A percentile compares a stretch with the other conserved stretches of the same genome.
Evolutionary conservation across 2,113 vertebrate genomes (phyloP).

Genomic region (Rutilus rutilus): DNA sequence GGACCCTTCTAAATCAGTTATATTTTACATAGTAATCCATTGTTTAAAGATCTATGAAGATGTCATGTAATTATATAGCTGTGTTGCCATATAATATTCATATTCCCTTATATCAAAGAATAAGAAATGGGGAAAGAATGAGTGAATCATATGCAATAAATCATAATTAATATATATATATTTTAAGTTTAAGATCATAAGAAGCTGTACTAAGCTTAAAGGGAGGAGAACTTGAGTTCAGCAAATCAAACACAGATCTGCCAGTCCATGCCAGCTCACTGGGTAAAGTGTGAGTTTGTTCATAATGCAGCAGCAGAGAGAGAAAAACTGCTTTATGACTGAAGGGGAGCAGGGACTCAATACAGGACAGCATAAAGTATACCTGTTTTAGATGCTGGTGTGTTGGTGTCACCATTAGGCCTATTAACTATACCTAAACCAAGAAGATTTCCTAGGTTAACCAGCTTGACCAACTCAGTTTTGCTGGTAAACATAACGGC

Average conservation of each 20-base stretch:
- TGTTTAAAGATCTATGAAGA: neutral
- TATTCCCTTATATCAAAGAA: neutral
- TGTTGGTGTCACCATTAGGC: neutral
- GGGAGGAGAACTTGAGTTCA: neutral
- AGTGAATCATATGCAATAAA: neutral
- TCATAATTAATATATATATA: too few species aligned
- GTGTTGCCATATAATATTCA: too few species aligned
- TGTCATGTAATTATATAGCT: too few species aligned
- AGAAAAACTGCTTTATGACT: neutral
- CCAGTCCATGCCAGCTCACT: neutral
- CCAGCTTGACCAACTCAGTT: too few species aligned
- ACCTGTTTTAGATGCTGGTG: neutral
- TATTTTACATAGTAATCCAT: neutral
- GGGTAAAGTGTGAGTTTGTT: neutral
- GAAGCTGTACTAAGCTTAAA: neutral
- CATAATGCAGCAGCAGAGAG: neutral
- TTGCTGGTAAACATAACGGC: too few species aligned
- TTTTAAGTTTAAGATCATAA: neutral
- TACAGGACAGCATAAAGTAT: neutral
- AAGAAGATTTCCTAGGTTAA: neutral
- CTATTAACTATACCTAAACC: neutral
- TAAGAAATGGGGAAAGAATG: neutral
- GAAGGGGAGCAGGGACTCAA: neutral
- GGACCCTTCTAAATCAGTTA: neutral
- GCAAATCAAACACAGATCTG: neutral